Percentiles rank a stretch among this genome's conserved stretches.
Evolutionary conservation across 92 coral and sea anemone species (phyloP).

Genomic region (Porites rus): DNA sequence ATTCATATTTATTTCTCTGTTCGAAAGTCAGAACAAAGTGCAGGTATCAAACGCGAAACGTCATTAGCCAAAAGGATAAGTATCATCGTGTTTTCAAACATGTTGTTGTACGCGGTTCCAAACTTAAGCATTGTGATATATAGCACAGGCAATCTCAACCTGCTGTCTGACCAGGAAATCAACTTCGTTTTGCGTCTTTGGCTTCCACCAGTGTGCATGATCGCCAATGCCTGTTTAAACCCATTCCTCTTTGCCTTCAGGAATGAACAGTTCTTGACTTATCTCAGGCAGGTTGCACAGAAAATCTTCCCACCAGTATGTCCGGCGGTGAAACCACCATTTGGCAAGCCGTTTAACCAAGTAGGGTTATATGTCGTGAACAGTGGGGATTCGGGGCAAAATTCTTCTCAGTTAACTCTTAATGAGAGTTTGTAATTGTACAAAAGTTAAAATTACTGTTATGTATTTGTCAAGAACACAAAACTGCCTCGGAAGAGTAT

Average conservation of each 20-base stretch:
- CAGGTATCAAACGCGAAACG: conserved; percentile 58
- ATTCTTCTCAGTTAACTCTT: no score
- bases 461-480: no score
- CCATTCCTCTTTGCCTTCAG: conserved; percentile 68
- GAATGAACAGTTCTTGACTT: conserved; percentile 43
- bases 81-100: conserved; percentile 47
- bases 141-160: conserved; percentile 3
- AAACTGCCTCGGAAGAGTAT: no score
- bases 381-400: background rate
- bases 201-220: conserved; percentile 68
- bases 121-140: conserved; percentile 38
- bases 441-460: no score
- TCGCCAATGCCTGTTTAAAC: conserved; percentile 60
- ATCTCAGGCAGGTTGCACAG: background rate
- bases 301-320: background rate
- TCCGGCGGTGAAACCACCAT: background rate
- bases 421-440: no score
- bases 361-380: conserved; percentile 11
- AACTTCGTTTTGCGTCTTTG: conserved; percentile 48
- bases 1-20: conserved; percentile 53
- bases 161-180: conserved; percentile 1
- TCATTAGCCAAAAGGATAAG: conserved; percentile 54
- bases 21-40: conserved; percentile 20
- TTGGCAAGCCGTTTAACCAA: background rate
- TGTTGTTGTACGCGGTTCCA: conserved; percentile 57